A percentile compares a stretch with the other conserved stretches of the same genome.
Conservation (phyloP, 1,140 invertebrate species). For the Aphelinus atriplicis region DNA sequence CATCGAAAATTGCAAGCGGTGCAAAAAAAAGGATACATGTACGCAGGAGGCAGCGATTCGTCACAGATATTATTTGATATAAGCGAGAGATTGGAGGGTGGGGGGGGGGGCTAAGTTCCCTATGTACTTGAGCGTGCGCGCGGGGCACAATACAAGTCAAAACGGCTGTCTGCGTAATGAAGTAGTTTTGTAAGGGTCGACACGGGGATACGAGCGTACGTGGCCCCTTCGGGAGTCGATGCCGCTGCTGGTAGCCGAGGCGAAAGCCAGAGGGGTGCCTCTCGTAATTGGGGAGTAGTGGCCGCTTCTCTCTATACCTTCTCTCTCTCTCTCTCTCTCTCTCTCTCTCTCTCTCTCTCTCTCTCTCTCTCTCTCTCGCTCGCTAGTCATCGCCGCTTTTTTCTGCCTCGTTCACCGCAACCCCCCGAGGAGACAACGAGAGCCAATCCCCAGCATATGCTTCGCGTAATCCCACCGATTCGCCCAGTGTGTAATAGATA, state of each 20-base stretch:
- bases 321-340: neutral
- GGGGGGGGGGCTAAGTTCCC: too few relatives aligned
- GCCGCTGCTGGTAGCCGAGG: slow-evolving; percentile 1
- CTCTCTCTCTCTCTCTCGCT: slow-evolving; percentile 1
- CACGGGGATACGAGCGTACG: slow-evolving; percentile 41
- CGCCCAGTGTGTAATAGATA: slow-evolving; percentile 61
- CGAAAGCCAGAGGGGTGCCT: slow-evolving; percentile 50
- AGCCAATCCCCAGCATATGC: slow-evolving; percentile 63
- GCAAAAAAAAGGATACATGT: slow-evolving; percentile 12
- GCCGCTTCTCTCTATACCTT: slow-evolving; percentile 50
- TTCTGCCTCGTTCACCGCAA: slow-evolving; percentile 43
- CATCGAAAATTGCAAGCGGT: too few relatives aligned
- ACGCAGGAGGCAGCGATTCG: slow-evolving; percentile 61
- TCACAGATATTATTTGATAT: slow-evolving; percentile 65
- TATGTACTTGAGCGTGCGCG: neutral
- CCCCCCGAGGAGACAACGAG: slow-evolving; percentile 45
- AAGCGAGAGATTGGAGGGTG: too few relatives aligned
- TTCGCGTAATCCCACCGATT: slow-evolving; percentile 59
- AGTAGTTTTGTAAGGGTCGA: slow-evolving; percentile 63
- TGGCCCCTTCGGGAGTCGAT: slow-evolving; percentile 38
- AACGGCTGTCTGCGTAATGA: slow-evolving; percentile 68
- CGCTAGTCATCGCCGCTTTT: neutral
- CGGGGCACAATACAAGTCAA: slow-evolving; percentile 66
- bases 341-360: slow-evolving; percentile 20
- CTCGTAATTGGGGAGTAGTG: slow-evolving; percentile 64